These are phyloP conservation scores for Atopsyche davidsoni DNA, from an alignment of 1,140 invertebrate species.

Conservation along the genomic window DNA sequence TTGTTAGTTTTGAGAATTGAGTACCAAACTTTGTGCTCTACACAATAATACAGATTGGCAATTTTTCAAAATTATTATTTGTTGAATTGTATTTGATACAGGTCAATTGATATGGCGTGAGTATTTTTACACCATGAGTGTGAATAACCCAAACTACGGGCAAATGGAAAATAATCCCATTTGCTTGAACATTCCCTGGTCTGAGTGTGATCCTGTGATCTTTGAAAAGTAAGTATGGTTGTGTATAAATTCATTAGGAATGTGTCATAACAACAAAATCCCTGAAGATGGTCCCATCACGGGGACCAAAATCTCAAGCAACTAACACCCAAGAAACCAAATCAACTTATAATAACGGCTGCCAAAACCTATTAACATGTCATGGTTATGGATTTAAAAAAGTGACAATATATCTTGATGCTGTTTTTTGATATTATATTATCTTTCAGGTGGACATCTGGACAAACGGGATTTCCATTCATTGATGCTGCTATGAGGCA, in stretches of 20 bases:
- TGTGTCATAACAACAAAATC: too few species aligned
- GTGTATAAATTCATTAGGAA: neutral
- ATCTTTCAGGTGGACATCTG: constrained; percentile 55
- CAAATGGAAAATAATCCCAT: constrained; percentile 67
- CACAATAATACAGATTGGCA: too few species aligned
- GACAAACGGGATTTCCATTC: constrained; percentile 69
- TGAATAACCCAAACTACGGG: constrained; percentile 59
- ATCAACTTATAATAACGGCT: too few species aligned
- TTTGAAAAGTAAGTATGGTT: constrained; percentile 39
- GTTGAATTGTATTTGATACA: constrained; percentile 46
- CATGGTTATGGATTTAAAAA: too few species aligned
- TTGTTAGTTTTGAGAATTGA: too few species aligned
- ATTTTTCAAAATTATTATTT: too few species aligned
- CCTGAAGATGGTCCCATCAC: too few species aligned
- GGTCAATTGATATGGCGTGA: constrained; percentile 73
- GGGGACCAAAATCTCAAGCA: too few species aligned
- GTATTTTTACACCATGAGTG: constrained; percentile 72
- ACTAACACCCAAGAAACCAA: too few species aligned
- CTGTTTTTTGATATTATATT: neutral
- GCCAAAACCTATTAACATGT: too few species aligned
- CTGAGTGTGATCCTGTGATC: constrained; percentile 46
- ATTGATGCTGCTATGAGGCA: constrained; percentile 72
- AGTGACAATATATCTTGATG: too few species aligned
- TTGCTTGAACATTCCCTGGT: constrained; percentile 70
- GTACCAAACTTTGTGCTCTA: too few species aligned